These are phyloP conservation scores for Periophthalmus modestus DNA, from an alignment of 2,113 vertebrate species.

Conservation along the genomic window DNA sequence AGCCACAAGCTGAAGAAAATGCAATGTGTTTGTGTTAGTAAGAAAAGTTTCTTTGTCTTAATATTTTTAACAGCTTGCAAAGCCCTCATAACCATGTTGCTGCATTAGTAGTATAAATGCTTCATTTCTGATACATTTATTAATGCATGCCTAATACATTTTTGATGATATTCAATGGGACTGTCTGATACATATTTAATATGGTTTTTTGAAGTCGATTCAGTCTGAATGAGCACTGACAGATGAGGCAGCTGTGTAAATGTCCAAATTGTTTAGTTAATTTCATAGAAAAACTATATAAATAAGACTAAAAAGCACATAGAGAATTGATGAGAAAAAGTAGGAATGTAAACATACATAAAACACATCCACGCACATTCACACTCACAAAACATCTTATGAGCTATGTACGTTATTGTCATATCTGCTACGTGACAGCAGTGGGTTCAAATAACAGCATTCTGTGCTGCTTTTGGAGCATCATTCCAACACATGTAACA, in stretches of 20 bases:
- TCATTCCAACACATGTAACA: slow-evolving; percentile 30
- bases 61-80: slow-evolving; percentile 33
- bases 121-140: slow-evolving; percentile 55
- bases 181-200: slow-evolving; percentile 56
- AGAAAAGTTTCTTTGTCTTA: slow-evolving; percentile 28
- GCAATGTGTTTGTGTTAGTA: slow-evolving; percentile 4
- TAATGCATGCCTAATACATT: slow-evolving; percentile 63
- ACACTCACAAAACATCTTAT: slow-evolving; percentile 39
- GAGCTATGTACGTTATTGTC: slow-evolving; percentile 50
- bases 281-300: slow-evolving; percentile 31
- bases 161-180: slow-evolving; percentile 61
- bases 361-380: slow-evolving; percentile 11
- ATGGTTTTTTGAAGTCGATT: slow-evolving; percentile 45
- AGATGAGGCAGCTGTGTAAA: slow-evolving; percentile 33
- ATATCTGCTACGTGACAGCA: slow-evolving; percentile 53
- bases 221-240: slow-evolving; percentile 28
- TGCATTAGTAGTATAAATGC: slow-evolving; percentile 50
- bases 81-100: slow-evolving; percentile 40
- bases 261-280: slow-evolving; percentile 27
- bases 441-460: slow-evolving; percentile 38
- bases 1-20: slow-evolving; percentile 13
- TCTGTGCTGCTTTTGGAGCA: slow-evolving; percentile 42
- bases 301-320: slow-evolving; percentile 38
- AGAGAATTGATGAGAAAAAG: slow-evolving; percentile 35
- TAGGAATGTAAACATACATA: slow-evolving; percentile 48